A percentile compares a stretch with the other conserved stretches of the same genome.
phyloP scores from a whole-genome alignment of 2,797 vertebrate species.

The Circus cinereus region DNA sequence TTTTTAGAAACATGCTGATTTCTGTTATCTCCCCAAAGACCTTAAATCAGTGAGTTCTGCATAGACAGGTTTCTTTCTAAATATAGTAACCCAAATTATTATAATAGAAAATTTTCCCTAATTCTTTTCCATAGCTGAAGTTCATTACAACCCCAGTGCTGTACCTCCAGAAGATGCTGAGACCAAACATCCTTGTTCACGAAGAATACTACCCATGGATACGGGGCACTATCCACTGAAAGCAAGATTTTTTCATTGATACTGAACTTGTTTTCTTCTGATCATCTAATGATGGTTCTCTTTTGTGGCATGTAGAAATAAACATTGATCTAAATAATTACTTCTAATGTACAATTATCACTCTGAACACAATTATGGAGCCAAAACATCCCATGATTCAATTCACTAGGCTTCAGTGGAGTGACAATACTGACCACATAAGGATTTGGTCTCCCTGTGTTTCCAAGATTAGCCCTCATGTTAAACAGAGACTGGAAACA shows the following conservation, averaged over 20 bases:
- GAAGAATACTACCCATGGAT: constrained; percentile 12
- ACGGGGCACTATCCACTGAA: constrained; percentile 13
- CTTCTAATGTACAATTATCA: background rate
- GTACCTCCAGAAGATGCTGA: background rate
- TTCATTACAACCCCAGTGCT: background rate
- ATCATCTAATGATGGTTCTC: background rate
- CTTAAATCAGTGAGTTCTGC: background rate
- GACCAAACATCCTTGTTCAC: background rate
- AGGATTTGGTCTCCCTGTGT: background rate
- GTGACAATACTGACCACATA: background rate
- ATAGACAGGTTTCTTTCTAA: background rate
- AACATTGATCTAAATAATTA: background rate
- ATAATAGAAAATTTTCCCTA: background rate
- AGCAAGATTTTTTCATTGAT: constrained; percentile 19
- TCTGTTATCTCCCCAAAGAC: background rate
- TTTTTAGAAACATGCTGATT: background rate
- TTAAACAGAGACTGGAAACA: background rate
- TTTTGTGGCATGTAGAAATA: background rate
- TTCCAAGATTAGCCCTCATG: background rate
- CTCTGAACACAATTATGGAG: background rate
- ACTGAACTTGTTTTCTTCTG: background rate
- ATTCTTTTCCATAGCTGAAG: constrained; percentile 46
- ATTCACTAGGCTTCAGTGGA: background rate
- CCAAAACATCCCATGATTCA: background rate
- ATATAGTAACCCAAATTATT: background rate